Percentiles rank a stretch among this genome's conserved stretches.
Evolutionary conservation across 1,140 invertebrate species (phyloP).

Genomic region (Diachasmimorpha longicaudata): DNA sequence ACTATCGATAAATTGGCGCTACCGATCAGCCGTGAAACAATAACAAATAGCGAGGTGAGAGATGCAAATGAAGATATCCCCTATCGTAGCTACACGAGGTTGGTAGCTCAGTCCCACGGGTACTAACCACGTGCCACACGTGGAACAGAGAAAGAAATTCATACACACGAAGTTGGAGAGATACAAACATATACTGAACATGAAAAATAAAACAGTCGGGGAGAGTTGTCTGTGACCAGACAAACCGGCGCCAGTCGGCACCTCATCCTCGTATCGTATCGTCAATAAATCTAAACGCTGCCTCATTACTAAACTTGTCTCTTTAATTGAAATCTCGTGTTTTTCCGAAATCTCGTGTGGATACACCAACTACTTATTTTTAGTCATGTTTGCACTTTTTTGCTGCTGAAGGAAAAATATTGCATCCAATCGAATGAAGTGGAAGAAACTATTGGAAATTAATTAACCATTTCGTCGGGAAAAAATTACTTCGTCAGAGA

Average conservation of each 20-base stretch:
- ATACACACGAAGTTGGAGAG: background rate
- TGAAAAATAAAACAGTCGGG: background rate
- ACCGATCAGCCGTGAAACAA: background rate
- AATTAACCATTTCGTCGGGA: background rate
- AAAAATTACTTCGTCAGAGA: too few relatives aligned
- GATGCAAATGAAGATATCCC: background rate
- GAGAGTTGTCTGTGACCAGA: background rate
- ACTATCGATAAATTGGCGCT: background rate
- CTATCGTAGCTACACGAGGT: background rate
- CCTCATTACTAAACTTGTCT: slow-evolving; percentile 31
- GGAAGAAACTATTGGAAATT: background rate
- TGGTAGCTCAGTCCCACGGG: background rate
- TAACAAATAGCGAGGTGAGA: background rate
- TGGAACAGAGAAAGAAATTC: background rate
- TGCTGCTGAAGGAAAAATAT: background rate
- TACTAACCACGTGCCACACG: background rate
- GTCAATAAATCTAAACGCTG: slow-evolving; percentile 25
- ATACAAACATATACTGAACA: background rate
- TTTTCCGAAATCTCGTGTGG: slow-evolving; percentile 20
- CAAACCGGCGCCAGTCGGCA: slow-evolving; percentile 21
- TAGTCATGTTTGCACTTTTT: slow-evolving; percentile 5
- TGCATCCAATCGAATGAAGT: background rate
- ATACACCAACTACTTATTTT: background rate
- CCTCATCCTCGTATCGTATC: slow-evolving; percentile 1
- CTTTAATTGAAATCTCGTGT: slow-evolving; percentile 34